Evolutionary conservation across 2,113 vertebrate species (phyloP).

Genomic region (Sprattus sprattus): DNA sequence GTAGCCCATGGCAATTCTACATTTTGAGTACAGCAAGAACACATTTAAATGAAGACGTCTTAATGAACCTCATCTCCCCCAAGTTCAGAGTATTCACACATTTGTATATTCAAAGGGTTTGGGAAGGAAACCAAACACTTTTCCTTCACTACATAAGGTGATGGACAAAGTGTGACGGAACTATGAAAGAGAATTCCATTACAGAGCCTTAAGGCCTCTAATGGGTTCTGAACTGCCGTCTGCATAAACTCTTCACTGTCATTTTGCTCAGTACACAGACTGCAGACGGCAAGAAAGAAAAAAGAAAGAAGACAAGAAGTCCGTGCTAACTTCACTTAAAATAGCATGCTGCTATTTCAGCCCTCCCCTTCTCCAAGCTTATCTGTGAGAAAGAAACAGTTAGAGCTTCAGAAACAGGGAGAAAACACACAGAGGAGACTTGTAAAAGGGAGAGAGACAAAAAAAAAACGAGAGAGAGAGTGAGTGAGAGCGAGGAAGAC

Average conservation of each 20-base stretch:
- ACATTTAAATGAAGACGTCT: too few relatives aligned
- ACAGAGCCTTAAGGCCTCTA: not conserved
- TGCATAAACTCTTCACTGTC: slow-evolving; percentile 17
- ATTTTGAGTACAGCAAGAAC: too few relatives aligned
- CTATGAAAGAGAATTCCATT: not conserved
- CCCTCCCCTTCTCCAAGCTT: slow-evolving; percentile 6
- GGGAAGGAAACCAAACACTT: too few relatives aligned
- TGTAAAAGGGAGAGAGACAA: not conserved
- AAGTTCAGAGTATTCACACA: too few relatives aligned
- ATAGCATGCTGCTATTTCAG: slow-evolving; percentile 1
- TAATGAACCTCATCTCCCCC: too few relatives aligned
- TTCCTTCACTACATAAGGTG: not conserved
- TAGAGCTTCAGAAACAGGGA: not conserved
- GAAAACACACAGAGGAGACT: slow-evolving; percentile 21
- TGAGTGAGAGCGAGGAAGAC: not conserved
- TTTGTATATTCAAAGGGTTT: too few relatives aligned
- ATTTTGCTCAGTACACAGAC: slow-evolving; percentile 29
- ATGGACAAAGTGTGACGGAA: not conserved
- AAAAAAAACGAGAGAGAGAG: not conserved
- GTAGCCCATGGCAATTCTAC: too few relatives aligned
- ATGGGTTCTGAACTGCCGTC: not conserved
- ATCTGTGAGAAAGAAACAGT: not conserved
- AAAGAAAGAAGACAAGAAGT: slow-evolving; percentile 5
- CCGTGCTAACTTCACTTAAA: not conserved
- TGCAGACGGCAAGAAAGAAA: not conserved